Evolutionary conservation across 2,113 vertebrate genomes (phyloP), one percentile per base, ranked within the genome.

Genomic region (Beaufortia kweichowensis): DNA sequence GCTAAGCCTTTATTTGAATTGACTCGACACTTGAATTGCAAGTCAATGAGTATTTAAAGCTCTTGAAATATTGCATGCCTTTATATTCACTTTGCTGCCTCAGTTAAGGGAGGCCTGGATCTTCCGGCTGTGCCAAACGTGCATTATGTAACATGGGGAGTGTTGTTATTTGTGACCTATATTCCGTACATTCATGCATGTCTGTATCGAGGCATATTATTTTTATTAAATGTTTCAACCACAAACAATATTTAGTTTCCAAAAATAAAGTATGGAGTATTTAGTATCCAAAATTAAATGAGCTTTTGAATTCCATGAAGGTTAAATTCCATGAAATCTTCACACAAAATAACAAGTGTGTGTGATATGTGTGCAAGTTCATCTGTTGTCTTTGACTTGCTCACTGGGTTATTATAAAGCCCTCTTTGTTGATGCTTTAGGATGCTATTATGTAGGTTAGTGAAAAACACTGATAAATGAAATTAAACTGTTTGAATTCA

Each of bases 131-230:
- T 69, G 56, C 15, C n/a, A 67, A 67, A 31, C 19, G 2, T 17
- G 19, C 31, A 62, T 75, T 63, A 68, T 35, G 55, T 29, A 57
- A 70, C 29, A 62, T 57, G 24, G 29, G 65, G 11, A 4, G 41
- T 21, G 4, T 53, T 57, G 59, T 53, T 62, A 31, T 28, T 65
- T 35, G 23, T 76, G 56, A 79, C 65, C 74, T 71, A 66, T 67
- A 72, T 65, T 79, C 35, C 7, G 33, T 63, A 61, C n/a, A n/a
- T n/a, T n/a, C n/a, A n/a, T n/a, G n/a, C n/a, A n/a, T 24, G 48
- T 14, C 26, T 31, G 60, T 24, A 41, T 6, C 0, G 39, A 53
- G 55, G 53, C 14, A 39, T 21, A 8, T 67, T 21, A 14, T 53
- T 56, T 57, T 33, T 35, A n/a, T 31, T 10, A 8, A 28, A 24